Conservation (phyloP, 2,113 vertebrate genomes). For the Hypocryptadius cinnamomeus region DNA sequence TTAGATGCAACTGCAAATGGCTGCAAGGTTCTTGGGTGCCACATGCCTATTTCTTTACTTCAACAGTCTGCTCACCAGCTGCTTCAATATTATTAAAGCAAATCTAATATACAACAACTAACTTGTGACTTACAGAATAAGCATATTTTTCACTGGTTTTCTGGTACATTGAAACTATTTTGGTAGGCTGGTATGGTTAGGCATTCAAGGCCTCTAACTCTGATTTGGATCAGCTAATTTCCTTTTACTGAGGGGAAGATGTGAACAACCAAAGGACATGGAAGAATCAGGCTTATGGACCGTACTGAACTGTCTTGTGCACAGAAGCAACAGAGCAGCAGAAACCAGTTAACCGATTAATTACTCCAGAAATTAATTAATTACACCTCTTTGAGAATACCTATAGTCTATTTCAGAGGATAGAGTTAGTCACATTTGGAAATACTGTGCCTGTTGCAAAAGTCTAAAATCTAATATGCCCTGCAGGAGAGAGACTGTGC, state of each 20-base stretch:
- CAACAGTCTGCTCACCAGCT: background rate
- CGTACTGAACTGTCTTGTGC: background rate
- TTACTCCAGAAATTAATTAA: background rate
- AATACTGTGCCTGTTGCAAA: background rate
- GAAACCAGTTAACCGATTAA: background rate
- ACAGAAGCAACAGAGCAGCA: background rate
- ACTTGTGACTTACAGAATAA: background rate
- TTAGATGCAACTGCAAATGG: background rate
- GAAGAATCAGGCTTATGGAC: background rate
- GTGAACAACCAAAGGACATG: background rate
- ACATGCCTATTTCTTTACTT: background rate
- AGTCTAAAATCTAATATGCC: background rate
- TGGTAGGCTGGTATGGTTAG: background rate
- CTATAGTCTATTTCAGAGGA: background rate
- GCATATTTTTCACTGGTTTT: background rate
- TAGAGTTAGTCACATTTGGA: background rate
- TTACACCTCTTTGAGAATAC: background rate
- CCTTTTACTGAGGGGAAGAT: background rate
- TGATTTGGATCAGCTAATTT: background rate
- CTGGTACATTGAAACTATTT: background rate
- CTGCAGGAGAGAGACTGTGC: background rate
- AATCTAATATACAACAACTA: background rate
- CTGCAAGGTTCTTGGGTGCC: background rate
- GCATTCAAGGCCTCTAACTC: background rate
- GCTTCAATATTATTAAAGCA: background rate